Evolutionary conservation across 2,113 vertebrate species (phyloP), one percentile per base, ranked within the genome.

Genomic region (Tachycineta bicolor): DNA sequence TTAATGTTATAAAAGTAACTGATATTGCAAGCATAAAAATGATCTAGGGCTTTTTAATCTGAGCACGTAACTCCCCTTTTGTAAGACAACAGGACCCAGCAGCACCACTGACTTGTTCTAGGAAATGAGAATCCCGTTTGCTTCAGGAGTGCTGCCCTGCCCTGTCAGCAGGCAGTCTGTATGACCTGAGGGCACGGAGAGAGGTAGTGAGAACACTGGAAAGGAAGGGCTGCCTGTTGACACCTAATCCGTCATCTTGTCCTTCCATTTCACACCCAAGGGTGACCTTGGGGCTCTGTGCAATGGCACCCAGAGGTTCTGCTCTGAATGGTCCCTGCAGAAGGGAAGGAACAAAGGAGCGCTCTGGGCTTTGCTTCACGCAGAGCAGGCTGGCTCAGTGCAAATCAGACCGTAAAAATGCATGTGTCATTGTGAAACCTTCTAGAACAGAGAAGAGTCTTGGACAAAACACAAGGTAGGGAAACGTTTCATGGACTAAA

Each of bases 111-210:
- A 62, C 16, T 53, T 5, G 13, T 9, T 67, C 33, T 29, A n/a
- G 33, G 76, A 44, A 47, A 50, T 1, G 34, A 39, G 55, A 82
- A 58, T 21, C 21, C 37, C 0, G 1, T 29, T 49, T 73, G 63
- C 67, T 11, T 28, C 19, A 22, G 49, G 33, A 70, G 26, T 7
- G 43, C 74, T 28, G 68, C 21, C 39, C 52, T 31, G 64, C 46
- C 60, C 83, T 14, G 52, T 22, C 33, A 52, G 75, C n/a, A 63
- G 67, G 21, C 7, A 31, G 7, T 19, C 7, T 39, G 33, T 7
- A 4, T 2, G 5, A 29, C 5, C 50, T n/a, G 37, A 64, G 55
- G 47, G 39, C n/a, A 9, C 0, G 9, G 28, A 13, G 25, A 46
- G 60, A 85, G 60, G 46, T 10, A 37, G 18, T 5, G 31, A 81